These are phyloP conservation scores for Siniperca obscura DNA, from an alignment of 2,797 vertebrate species.

Conservation along the genomic window DNA sequence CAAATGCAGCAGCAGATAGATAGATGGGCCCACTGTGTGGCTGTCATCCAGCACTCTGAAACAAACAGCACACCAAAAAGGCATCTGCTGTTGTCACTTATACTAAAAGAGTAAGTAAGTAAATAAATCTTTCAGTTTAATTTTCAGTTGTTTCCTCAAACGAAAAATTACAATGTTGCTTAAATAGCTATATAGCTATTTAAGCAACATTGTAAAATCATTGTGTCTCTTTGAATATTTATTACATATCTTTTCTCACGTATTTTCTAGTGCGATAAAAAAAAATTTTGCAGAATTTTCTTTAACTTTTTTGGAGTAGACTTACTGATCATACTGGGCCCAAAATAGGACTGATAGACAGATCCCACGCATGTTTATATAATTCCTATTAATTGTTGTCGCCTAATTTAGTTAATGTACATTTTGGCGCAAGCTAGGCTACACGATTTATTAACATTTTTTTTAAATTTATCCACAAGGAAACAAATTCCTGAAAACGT, in stretches of 20 bases:
- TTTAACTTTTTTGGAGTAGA: background rate
- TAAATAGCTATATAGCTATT: background rate
- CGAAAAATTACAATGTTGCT: background rate
- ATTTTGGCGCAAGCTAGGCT: background rate
- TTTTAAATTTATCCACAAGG: background rate
- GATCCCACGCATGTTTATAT: background rate
- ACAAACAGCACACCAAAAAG: background rate
- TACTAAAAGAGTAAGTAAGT: background rate
- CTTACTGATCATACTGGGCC: background rate
- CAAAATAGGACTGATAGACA: background rate
- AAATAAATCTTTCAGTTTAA: background rate
- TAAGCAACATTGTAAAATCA: no score
- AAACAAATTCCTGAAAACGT: background rate
- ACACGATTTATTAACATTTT: background rate
- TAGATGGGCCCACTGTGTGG: slow-evolving; percentile 22
- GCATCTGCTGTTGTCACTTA: background rate
- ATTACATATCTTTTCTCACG: background rate
- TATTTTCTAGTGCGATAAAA: background rate
- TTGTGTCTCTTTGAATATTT: background rate
- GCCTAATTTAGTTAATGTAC: background rate
- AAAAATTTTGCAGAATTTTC: background rate
- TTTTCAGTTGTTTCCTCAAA: background rate
- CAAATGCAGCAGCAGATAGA: slow-evolving; percentile 50
- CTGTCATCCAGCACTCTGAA: slow-evolving; percentile 11
- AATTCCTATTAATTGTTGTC: background rate